Evolutionary conservation across 1,140 invertebrate species (phyloP).

Genomic region (Panagrolaimus sp.): DNA sequence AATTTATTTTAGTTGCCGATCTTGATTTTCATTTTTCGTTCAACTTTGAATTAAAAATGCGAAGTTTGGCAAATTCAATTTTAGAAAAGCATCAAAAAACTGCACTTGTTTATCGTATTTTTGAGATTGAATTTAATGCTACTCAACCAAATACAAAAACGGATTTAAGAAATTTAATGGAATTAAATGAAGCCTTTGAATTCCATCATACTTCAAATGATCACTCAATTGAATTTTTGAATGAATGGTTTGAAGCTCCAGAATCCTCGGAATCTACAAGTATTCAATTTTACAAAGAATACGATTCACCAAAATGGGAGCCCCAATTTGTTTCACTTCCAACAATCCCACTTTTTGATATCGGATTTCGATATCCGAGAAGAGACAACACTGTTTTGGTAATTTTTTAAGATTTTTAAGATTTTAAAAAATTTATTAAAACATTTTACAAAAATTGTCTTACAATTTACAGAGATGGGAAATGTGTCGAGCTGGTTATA

Average conservation of each 20-base stretch:
- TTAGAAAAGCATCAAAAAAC: background rate
- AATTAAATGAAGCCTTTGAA: background rate
- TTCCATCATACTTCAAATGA: constrained; percentile 16
- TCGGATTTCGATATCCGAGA: too few species aligned
- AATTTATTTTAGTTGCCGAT: constrained; percentile 23
- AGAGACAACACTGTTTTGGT: too few species aligned
- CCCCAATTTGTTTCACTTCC: too few species aligned
- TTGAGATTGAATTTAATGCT: constrained; percentile 15
- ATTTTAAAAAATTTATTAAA: too few species aligned
- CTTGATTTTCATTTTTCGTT: constrained; percentile 16
- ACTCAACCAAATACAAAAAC: constrained; percentile 16
- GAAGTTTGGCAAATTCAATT: constrained; percentile 11
- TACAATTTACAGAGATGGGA: too few species aligned
- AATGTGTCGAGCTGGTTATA: too few species aligned
- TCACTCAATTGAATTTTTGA: constrained; percentile 5
- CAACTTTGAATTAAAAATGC: constrained; percentile 14
- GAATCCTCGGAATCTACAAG: background rate
- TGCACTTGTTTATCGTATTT: constrained; percentile 24
- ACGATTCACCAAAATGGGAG: background rate
- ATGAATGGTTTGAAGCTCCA: constrained; percentile 17
- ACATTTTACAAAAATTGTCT: too few species aligned
- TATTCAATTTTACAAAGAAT: constrained; percentile 13
- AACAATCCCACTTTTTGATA: too few species aligned
- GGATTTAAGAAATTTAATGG: constrained; percentile 16
- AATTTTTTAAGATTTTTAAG: too few species aligned